These are phyloP conservation scores for Girardinichthys multiradiatus DNA, from an alignment of 2,113 vertebrate genomes.

Conservation along the genomic window DNA sequence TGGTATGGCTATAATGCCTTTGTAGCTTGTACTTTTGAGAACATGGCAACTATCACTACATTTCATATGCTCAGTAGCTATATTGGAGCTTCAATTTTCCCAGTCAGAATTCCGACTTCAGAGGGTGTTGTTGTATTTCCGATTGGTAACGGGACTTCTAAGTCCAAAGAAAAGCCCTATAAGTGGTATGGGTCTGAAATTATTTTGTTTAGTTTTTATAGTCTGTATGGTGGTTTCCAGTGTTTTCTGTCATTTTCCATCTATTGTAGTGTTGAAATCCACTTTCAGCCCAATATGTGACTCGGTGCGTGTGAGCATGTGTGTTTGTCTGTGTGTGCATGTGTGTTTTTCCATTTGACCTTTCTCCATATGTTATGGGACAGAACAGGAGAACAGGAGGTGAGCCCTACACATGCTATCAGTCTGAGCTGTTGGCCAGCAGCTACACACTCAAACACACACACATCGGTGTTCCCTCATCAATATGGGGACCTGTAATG, in stretches of 20 bases:
- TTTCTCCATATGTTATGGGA: conserved; percentile 74
- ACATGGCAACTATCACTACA: not conserved
- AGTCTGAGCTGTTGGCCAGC: conserved; percentile 56
- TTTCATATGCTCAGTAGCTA: too few species aligned
- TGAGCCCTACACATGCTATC: conserved; percentile 66
- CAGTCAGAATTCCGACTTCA: too few species aligned
- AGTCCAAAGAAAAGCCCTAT: too few species aligned
- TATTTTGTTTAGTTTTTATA: not conserved
- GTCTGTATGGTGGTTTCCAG: not conserved
- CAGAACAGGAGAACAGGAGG: conserved; percentile 60
- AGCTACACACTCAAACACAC: conserved; percentile 27
- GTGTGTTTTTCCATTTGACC: conserved; percentile 55
- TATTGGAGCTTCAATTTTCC: not conserved
- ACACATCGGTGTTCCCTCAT: not conserved
- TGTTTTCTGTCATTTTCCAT: conserved; percentile 13
- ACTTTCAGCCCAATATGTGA: not conserved
- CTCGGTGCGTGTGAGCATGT: not conserved
- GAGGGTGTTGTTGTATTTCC: too few species aligned
- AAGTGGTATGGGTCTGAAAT: not conserved
- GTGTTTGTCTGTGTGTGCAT: conserved; percentile 21
- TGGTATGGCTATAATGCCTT: not conserved
- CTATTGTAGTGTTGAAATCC: conserved; percentile 7
- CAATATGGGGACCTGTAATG: not conserved
- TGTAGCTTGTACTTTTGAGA: not conserved
- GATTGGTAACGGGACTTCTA: too few species aligned